A percentile compares a stretch with the other conserved stretches of the same genome.
These are phyloP conservation scores for Pao palembangensis DNA, from an alignment of 2,113 vertebrate genomes.

Conservation along the genomic window DNA sequence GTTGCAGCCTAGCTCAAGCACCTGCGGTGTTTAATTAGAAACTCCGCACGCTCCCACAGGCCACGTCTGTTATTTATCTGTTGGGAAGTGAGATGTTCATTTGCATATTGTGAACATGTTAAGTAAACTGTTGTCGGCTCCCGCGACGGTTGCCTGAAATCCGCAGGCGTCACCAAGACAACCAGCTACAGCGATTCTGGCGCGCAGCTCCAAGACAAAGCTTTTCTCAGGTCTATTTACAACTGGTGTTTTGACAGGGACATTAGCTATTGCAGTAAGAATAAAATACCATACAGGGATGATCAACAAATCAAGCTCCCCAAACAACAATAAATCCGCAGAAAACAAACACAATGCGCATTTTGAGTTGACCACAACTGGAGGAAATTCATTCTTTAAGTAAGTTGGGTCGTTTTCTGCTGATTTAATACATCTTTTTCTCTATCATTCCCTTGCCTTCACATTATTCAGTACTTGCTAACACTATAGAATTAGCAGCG, in stretches of 20 bases:
- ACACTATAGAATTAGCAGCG: too few relatives aligned
- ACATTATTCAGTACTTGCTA: too few relatives aligned
- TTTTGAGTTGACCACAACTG: too few relatives aligned
- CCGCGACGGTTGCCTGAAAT: constrained; percentile 6
- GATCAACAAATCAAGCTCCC: too few relatives aligned
- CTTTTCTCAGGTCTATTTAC: background rate
- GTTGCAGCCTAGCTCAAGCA: constrained; percentile 48
- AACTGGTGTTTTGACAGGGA: background rate
- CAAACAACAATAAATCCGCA: too few relatives aligned
- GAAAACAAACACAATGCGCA: too few relatives aligned
- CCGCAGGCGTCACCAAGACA: background rate
- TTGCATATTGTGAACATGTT: constrained; percentile 39
- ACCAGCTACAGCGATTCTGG: background rate
- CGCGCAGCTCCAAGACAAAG: background rate
- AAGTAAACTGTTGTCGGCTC: constrained; percentile 27
- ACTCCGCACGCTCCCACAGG: constrained; percentile 39
- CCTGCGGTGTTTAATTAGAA: constrained; percentile 61
- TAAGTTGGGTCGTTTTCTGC: too few relatives aligned
- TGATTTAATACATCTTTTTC: too few relatives aligned
- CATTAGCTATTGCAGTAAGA: too few relatives aligned
- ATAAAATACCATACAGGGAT: too few relatives aligned
- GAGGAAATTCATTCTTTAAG: too few relatives aligned
- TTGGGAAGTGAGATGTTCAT: constrained; percentile 40
- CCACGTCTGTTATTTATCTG: constrained; percentile 53
- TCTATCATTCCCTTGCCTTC: too few relatives aligned